Evolutionary conservation across 37 sponge, comb jelly and placozoan species (phyloP).

Genomic region (Diacarnus erythraeanus): DNA sequence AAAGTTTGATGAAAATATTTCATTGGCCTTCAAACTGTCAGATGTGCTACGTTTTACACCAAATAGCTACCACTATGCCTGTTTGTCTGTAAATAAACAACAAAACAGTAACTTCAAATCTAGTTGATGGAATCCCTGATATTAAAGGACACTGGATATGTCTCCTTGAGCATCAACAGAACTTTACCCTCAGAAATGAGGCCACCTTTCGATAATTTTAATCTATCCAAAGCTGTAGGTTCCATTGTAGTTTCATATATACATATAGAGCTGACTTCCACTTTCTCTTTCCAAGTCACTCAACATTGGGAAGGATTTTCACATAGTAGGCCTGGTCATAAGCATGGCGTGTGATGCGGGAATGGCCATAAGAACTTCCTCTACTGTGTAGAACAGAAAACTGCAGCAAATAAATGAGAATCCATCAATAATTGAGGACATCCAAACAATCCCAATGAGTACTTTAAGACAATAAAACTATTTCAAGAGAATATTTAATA

Average conservation of each 20-base stretch:
- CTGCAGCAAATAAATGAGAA: constrained; percentile 26
- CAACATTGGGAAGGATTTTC: constrained; percentile 77
- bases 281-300: constrained; percentile 62
- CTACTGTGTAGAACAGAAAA: constrained; percentile 76
- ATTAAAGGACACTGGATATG: too few species aligned
- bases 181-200: too few species aligned
- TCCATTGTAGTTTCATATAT: neutral
- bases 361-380: constrained; percentile 89
- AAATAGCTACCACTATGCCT: constrained; percentile 61
- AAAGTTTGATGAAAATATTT: neutral
- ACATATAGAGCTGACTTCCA: constrained; percentile 58
- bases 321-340: constrained; percentile 58
- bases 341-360: constrained; percentile 70
- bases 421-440: too few species aligned
- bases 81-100: constrained; percentile 39
- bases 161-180: too few species aligned
- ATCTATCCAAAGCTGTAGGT: too few species aligned
- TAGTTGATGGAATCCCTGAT: too few species aligned
- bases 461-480: too few species aligned
- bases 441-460: neutral
- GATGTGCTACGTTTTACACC: constrained; percentile 21
- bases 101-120: too few species aligned
- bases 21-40: neutral
- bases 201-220: too few species aligned
- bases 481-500: too few species aligned